phyloP scores from a whole-genome alignment of 2,888 invertebrate genomes.

The Leptarthrus brevirostris region DNA sequence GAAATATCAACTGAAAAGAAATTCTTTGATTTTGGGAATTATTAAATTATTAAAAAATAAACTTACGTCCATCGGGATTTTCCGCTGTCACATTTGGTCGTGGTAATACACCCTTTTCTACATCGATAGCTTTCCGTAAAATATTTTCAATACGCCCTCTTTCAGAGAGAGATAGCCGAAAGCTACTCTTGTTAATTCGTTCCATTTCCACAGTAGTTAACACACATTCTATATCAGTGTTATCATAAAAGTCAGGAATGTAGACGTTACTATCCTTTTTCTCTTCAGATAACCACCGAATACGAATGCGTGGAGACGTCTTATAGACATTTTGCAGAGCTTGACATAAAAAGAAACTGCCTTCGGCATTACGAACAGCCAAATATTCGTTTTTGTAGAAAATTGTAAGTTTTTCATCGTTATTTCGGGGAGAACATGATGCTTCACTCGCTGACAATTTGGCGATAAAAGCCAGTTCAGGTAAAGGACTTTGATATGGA shows the following conservation, averaged over 20 bases:
- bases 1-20: constrained; percentile 80
- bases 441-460: constrained; percentile 75
- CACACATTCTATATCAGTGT: constrained; percentile 91
- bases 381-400: constrained; percentile 92
- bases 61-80: constrained; percentile 86
- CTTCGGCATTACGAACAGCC: constrained; percentile 90
- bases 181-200: constrained; percentile 78
- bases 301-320: constrained; percentile 84
- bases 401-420: constrained; percentile 84
- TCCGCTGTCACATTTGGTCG: constrained; percentile 79
- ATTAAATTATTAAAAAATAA: constrained; percentile 80
- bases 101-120: constrained; percentile 79
- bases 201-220: constrained; percentile 84
- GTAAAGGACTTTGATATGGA: constrained; percentile 84
- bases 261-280: constrained; percentile 72
- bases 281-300: constrained; percentile 87
- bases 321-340: constrained; percentile 91
- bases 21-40: constrained; percentile 82
- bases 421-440: constrained; percentile 69
- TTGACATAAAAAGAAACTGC: constrained; percentile 89
- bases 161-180: constrained; percentile 79
- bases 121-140: constrained; percentile 83
- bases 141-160: constrained; percentile 83
- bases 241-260: constrained; percentile 90
- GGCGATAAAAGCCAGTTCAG: constrained; percentile 81